Percentiles rank a stretch among this genome's conserved stretches.
These are phyloP conservation scores for Oligia fasciuncula DNA, from an alignment of 2,888 invertebrate genomes.

Conservation along the genomic window DNA sequence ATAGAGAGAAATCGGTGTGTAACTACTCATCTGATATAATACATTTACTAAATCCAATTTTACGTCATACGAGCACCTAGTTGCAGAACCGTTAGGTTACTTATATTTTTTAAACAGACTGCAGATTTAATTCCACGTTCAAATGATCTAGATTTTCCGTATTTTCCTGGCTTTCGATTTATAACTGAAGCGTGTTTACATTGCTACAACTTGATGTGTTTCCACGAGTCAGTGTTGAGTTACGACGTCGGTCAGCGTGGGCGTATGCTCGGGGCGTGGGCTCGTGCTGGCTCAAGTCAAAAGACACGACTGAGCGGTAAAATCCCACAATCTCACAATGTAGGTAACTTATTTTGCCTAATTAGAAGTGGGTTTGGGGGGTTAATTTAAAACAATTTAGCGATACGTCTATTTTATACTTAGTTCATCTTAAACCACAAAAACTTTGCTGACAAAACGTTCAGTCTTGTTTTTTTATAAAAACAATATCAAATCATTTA, in stretches of 20 bases:
- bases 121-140: not conserved
- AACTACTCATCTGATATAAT: no score
- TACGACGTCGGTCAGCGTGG: conserved; percentile 48
- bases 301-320: not conserved
- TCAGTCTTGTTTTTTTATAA: not conserved
- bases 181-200: conserved; percentile 34
- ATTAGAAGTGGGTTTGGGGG: not conserved
- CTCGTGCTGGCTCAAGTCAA: conserved; percentile 7
- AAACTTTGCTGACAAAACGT: not conserved
- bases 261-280: conserved; percentile 50
- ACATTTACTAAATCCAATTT: not conserved
- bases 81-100: not conserved
- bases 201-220: conserved; percentile 27
- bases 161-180: conserved; percentile 26
- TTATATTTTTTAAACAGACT: not conserved
- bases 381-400: not conserved
- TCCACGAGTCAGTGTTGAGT: conserved; percentile 46
- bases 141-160: conserved; percentile 5
- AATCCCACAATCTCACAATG: not conserved
- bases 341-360: no score
- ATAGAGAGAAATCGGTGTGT: no score
- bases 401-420: not conserved
- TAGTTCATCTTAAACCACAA: not conserved
- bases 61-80: not conserved
- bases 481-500: not conserved